A percentile compares a stretch with the other conserved stretches of the same genome.
Evolutionary conservation across 2,797 vertebrate genomes (phyloP).

Genomic region (Dendrocincla tyrannina): DNA sequence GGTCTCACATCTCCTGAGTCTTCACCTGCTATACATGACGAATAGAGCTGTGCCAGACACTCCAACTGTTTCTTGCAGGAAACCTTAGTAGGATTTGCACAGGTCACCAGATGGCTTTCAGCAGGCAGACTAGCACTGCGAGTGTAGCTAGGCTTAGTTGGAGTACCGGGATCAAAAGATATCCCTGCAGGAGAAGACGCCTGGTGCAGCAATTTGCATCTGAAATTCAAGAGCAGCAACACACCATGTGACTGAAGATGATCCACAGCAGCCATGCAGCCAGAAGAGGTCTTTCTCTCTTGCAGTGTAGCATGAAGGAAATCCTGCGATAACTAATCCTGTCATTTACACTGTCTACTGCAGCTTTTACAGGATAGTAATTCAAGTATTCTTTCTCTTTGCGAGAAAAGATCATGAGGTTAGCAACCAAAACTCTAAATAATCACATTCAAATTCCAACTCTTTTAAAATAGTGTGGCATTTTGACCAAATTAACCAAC

Average conservation of each 20-base stretch:
- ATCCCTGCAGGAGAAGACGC: conserved; percentile 67
- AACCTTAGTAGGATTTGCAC: conserved; percentile 85
- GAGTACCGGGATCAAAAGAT: conserved; percentile 77
- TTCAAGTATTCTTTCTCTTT: background rate
- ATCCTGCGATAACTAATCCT: background rate
- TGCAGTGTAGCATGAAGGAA: background rate
- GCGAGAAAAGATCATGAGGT: background rate
- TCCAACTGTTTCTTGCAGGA: conserved; percentile 84
- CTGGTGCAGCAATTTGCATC: conserved; percentile 88
- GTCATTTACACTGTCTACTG: background rate
- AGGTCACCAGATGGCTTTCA: conserved; percentile 76
- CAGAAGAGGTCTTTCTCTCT: background rate
- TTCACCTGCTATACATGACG: conserved; percentile 90
- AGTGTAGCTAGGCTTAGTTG: conserved; percentile 75
- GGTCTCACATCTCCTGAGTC: background rate
- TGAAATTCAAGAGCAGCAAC: conserved; percentile 68
- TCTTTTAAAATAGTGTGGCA: background rate
- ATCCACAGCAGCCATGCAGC: background rate
- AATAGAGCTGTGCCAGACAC: conserved; percentile 88
- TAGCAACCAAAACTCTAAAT: background rate
- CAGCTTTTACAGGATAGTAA: background rate
- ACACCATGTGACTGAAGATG: background rate
- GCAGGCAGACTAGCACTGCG: conserved; percentile 77
- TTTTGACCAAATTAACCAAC: background rate
- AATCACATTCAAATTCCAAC: background rate